These are phyloP conservation scores for Sialia sialis DNA, from an alignment of 2,113 vertebrate species.

Conservation along the genomic window DNA sequence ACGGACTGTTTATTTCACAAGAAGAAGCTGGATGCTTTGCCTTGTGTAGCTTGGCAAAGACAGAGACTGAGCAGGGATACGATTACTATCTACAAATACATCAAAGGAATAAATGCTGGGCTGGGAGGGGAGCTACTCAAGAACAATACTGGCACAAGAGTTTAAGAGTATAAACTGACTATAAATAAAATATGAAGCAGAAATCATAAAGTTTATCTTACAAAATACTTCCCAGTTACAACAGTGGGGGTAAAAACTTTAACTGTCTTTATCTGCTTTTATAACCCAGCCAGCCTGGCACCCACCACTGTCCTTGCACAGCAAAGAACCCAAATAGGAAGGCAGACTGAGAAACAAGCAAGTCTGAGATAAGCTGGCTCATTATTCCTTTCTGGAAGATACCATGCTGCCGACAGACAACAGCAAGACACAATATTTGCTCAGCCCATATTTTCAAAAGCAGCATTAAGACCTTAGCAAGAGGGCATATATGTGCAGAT, in stretches of 20 bases:
- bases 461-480: accelerated
- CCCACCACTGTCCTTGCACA: neutral
- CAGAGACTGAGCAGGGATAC: neutral
- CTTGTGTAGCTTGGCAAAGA: constrained; percentile 38
- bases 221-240: neutral
- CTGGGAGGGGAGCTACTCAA: constrained; percentile 3
- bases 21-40: neutral
- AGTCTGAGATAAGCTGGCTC: neutral
- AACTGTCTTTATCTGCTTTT: neutral
- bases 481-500: accelerated
- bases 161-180: neutral
- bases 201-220: constrained; percentile 18
- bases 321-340: neutral
- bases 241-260: neutral
- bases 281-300: neutral
- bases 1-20: constrained; percentile 12
- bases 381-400: neutral
- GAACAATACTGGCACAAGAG: constrained; percentile 51
- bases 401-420: neutral
- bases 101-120: constrained; percentile 29
- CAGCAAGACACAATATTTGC: neutral
- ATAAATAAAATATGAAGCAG: constrained; percentile 13
- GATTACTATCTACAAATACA: constrained; percentile 18
- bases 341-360: neutral
- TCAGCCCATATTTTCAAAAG: neutral